These are phyloP conservation scores for Parnassius apollo DNA, from an alignment of 2,888 invertebrate species.

Conservation along the genomic window DNA sequence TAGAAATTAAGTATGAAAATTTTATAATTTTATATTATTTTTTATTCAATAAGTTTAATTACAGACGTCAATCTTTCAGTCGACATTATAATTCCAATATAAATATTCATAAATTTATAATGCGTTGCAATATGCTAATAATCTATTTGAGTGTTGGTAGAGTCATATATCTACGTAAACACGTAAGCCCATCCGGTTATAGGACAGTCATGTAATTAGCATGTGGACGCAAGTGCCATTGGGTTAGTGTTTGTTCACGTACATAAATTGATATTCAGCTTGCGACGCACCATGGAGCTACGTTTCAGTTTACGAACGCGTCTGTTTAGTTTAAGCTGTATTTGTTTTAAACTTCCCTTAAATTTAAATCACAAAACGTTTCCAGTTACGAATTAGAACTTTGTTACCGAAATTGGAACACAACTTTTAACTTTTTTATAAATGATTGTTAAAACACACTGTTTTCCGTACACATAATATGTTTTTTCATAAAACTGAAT, in stretches of 20 bases:
- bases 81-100: background rate
- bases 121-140: slow-evolving; percentile 10
- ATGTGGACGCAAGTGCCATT: slow-evolving; percentile 26
- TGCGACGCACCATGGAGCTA: slow-evolving; percentile 37
- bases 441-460: too few species aligned
- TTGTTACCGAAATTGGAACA: too few species aligned
- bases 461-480: too few species aligned
- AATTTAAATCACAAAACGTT: slow-evolving; percentile 43
- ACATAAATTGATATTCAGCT: slow-evolving; percentile 60
- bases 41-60: too few species aligned
- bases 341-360: slow-evolving; percentile 44
- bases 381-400: slow-evolving; percentile 34
- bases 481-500: too few species aligned
- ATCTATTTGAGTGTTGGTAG: slow-evolving; percentile 15
- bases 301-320: slow-evolving; percentile 13
- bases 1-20: too few species aligned
- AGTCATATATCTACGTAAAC: slow-evolving; percentile 18
- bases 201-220: slow-evolving; percentile 24
- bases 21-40: too few species aligned
- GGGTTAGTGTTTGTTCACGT: slow-evolving; percentile 31
- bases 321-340: slow-evolving; percentile 51
- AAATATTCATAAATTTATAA: slow-evolving; percentile 13
- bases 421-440: too few species aligned
- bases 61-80: too few species aligned
- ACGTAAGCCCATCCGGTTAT: slow-evolving; percentile 19